Base-by-base conservation (phyloP, 2,888 invertebrate species). In the Caenorhabditis panamensis region DNA sequence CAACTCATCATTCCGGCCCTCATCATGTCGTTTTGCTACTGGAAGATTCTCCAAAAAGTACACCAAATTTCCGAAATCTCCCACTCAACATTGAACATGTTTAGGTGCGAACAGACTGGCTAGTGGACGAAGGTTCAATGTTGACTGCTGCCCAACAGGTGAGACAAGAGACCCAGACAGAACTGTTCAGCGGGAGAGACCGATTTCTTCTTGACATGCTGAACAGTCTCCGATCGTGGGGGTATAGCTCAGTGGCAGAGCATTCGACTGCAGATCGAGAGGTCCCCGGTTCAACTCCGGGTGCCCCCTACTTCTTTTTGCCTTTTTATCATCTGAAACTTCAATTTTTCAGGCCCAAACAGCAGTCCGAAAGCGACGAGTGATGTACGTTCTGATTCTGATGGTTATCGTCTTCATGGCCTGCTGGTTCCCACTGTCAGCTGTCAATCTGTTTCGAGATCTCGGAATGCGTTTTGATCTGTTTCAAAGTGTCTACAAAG, bases 241-340 rank as follows among this genome's bases (percentile, higher is more conserved):
- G 87, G 86, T 86, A 87, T 88, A 88, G 88, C 87, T 88, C 88
- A 88, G 88, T 88, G 88, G 88, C 79, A 88, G 88, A 88, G 88
- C 88, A 88, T 88, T 88, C 88, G 88, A 88, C 87, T 88, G 88
- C 88, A 88, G 88, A 88, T 88, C 88, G 88, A 88, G 87, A 88
- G 88, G 88, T 88, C 88, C 83, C 85, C 80, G 88, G 88, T 88
- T 88, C 88, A 88, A 88, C 53, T 84, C 88, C 87, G 88, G 83
- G 84, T 85, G 87, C 86, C 84, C 87, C 88, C 88, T 87, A 84
- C 26, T 69, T 71, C 69, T 62, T 79, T 69, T 67, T 63, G 11
- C 13, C 2, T 9, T 31, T 31, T 31, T 9, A 6, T 9, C 9
- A 9, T 31, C 9, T 9, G 9, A 31, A 31, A 31, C 4, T 31